Conservation (phyloP, 2,113 vertebrate species). For the Carassius carassius region DNA sequence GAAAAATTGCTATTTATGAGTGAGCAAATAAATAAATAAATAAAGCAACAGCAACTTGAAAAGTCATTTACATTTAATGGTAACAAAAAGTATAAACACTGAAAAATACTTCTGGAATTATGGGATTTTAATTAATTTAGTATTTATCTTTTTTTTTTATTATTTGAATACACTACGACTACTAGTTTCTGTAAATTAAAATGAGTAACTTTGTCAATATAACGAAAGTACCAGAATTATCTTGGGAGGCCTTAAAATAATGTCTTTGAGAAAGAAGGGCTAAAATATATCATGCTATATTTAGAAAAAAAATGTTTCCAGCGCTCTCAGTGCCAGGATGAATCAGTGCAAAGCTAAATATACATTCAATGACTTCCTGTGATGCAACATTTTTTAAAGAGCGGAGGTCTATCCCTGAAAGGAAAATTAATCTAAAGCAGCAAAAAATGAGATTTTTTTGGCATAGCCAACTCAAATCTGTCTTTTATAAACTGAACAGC, state of each 20-base stretch:
- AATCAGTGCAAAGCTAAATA: background rate
- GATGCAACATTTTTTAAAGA: background rate
- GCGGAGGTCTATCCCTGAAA: background rate
- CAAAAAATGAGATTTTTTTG: background rate
- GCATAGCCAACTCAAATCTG: background rate
- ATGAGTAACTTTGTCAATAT: background rate
- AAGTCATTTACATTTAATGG: no score
- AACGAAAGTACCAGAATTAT: background rate
- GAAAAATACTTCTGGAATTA: background rate
- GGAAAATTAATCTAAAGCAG: background rate
- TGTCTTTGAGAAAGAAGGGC: background rate
- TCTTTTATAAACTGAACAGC: background rate
- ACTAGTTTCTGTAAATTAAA: background rate
- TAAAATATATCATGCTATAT: background rate
- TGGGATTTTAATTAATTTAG: background rate
- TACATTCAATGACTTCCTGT: slow-evolving; percentile 1
- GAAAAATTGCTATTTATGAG: no score
- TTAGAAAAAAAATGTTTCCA: background rate
- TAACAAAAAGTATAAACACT: no score
- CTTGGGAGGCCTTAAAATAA: background rate
- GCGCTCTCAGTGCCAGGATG: slow-evolving; percentile 64
- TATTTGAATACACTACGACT: background rate
- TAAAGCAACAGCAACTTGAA: no score
- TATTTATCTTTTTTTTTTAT: background rate
- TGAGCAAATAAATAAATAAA: no score